These are phyloP conservation scores for Oligia strigilis DNA, from an alignment of 2,888 invertebrate species.

Conservation along the genomic window DNA sequence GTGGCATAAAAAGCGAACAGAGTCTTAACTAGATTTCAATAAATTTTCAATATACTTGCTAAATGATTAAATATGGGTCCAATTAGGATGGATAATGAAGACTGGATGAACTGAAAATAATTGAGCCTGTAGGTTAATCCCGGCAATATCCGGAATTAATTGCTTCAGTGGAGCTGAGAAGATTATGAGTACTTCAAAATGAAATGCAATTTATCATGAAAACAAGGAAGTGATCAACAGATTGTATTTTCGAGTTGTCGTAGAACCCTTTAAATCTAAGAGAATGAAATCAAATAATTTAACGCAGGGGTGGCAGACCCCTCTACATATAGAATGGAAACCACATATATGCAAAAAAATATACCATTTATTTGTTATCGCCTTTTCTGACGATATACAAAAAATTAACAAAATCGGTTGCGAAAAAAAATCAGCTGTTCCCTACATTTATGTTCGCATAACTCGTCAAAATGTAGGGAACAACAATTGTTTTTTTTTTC, in stretches of 20 bases:
- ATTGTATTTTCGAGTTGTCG: not conserved
- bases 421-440: too few species aligned
- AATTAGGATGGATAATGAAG: constrained; percentile 53
- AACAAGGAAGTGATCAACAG: not conserved
- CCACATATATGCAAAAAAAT: too few species aligned
- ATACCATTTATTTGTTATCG: too few species aligned
- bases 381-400: too few species aligned
- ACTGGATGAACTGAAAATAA: constrained; percentile 45
- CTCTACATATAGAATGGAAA: too few species aligned
- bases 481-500: too few species aligned
- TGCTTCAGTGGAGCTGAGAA: constrained; percentile 33
- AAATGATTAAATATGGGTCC: constrained; percentile 43
- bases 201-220: constrained; percentile 10
- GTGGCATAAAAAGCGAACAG: not conserved
- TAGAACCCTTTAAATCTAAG: too few species aligned
- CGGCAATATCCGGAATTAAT: constrained; percentile 53
- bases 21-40: constrained; percentile 23
- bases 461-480: too few species aligned
- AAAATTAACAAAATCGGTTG: too few species aligned
- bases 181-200: constrained; percentile 39
- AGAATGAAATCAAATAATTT: not conserved
- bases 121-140: constrained; percentile 39
- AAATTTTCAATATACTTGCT: constrained; percentile 41
- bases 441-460: too few species aligned
- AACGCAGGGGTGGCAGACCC: not conserved